Percentiles rank a stretch among this genome's conserved stretches.
Evolutionary conservation across 2,113 vertebrate species (phyloP).

Genomic region (Grus americana): DNA sequence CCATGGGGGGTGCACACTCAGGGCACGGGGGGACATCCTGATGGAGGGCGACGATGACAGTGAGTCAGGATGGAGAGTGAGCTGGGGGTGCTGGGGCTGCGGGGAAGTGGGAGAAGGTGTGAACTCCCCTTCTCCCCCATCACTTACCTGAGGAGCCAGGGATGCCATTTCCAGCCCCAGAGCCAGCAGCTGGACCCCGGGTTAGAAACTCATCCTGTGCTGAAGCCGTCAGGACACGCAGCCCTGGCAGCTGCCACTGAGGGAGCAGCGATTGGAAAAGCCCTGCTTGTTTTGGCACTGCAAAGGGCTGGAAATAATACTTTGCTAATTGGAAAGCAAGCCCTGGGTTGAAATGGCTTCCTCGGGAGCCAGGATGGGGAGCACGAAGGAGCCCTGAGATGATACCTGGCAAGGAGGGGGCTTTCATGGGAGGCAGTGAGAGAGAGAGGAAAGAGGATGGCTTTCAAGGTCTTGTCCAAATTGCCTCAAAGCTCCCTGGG

Average conservation of each 20-base stretch:
- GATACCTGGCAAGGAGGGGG: neutral
- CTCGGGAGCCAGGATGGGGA: neutral
- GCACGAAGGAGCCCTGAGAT: neutral
- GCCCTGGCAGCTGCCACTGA: neutral
- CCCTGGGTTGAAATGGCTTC: neutral
- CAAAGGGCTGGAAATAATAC: neutral
- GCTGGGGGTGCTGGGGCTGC: neutral
- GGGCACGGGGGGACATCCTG: neutral
- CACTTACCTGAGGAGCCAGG: neutral
- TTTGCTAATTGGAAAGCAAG: neutral
- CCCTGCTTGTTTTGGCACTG: neutral
- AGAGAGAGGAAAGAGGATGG: neutral
- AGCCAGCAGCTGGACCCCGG: neutral
- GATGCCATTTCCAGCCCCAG: neutral
- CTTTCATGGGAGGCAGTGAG: neutral
- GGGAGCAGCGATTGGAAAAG: neutral
- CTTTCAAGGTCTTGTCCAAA: neutral
- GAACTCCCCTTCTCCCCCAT: neutral
- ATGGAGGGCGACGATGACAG: neutral
- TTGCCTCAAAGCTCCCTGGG: neutral
- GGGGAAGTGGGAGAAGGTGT: rapidly evolving
- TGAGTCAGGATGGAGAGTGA: neutral
- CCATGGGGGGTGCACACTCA: neutral
- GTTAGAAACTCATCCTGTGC: neutral
- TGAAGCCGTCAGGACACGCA: neutral